Conservation (phyloP, 2,113 vertebrate genomes). For the Coptodon rendalli region DNA sequence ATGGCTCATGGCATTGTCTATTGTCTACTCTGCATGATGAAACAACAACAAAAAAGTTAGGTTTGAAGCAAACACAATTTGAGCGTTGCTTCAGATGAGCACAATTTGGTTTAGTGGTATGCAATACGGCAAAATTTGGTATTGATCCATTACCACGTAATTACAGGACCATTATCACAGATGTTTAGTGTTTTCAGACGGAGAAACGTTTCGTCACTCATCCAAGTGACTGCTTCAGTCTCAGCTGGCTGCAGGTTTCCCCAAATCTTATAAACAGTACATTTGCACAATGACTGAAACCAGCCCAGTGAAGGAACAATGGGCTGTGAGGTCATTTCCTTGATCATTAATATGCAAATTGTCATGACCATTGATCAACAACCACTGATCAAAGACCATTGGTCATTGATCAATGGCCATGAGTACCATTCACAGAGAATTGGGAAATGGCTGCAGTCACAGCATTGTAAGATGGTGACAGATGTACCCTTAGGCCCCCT, state of each 20-base stretch:
- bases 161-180: not conserved
- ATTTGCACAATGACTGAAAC: not conserved
- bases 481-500: not conserved
- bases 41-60: not conserved
- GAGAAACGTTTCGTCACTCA: rapidly evolving
- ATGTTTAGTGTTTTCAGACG: not conserved
- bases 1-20: not conserved
- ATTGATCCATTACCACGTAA: not conserved
- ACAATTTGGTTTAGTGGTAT: not conserved
- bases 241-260: not conserved
- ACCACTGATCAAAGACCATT: not conserved
- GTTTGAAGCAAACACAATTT: not conserved
- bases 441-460: not conserved
- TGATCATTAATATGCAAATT: not conserved
- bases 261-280: not conserved
- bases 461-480: not conserved
- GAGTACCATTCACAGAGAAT: not conserved
- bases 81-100: not conserved
- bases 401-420: not conserved
- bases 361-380: not conserved
- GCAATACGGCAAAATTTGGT: not conserved
- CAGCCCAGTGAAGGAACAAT: not conserved
- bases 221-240: not conserved
- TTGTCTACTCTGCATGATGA: not conserved
- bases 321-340: not conserved